Evolutionary conservation across 1,140 invertebrate genomes (phyloP).

Genomic region (Drosophila biarmipes): DNA sequence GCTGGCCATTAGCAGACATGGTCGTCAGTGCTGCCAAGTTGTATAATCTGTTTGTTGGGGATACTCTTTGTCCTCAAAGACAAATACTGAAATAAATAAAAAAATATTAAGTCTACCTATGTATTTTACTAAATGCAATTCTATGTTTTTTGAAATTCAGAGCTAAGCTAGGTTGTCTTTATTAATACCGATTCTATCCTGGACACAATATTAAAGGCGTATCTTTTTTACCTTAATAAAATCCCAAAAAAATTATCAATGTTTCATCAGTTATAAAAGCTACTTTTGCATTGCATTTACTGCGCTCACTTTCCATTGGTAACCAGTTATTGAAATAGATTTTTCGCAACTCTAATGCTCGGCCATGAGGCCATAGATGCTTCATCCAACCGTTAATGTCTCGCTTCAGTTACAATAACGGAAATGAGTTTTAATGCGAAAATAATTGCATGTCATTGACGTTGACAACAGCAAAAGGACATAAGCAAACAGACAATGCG

Average conservation of each 20-base stretch:
- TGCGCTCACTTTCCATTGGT: too few relatives aligned
- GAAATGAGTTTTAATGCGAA: constrained; percentile 75
- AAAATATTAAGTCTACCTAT: too few relatives aligned
- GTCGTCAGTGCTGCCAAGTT: neutral
- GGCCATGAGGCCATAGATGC: constrained; percentile 49
- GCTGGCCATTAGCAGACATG: constrained; percentile 52
- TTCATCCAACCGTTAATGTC: constrained; percentile 58
- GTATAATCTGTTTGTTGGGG: neutral
- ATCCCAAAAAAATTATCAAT: too few relatives aligned
- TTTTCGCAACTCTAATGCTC: constrained; percentile 5
- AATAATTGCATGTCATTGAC: constrained; percentile 77
- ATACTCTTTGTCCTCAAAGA: too few relatives aligned
- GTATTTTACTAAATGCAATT: too few relatives aligned
- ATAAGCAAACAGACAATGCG: constrained; percentile 39
- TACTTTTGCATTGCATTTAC: neutral
- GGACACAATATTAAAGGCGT: too few relatives aligned
- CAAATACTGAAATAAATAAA: too few relatives aligned
- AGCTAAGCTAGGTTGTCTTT: too few relatives aligned
- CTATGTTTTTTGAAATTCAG: too few relatives aligned
- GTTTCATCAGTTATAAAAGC: neutral
- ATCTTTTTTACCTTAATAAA: too few relatives aligned
- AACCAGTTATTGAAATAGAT: neutral
- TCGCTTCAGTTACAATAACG: constrained; percentile 69
- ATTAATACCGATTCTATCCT: too few relatives aligned
- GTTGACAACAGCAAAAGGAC: constrained; percentile 44